Evolutionary conservation across 1,140 invertebrate genomes (phyloP), one percentile per base, ranked within the genome.

Genomic region (Helicoverpa zea): DNA sequence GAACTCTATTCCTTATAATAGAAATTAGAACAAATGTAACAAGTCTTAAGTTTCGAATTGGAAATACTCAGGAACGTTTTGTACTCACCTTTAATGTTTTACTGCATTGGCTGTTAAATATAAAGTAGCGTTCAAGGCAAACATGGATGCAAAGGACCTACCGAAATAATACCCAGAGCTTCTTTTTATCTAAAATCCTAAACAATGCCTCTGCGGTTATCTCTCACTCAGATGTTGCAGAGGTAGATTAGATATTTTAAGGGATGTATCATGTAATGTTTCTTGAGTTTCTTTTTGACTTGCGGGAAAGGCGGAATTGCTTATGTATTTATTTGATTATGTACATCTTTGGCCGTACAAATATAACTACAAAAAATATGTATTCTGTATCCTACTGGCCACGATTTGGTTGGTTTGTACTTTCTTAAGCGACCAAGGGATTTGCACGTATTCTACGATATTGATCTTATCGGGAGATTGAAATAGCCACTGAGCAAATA

Each of bases 11-110:
- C 64, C 68, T 81, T 16, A 70, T 74, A 77, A 80, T 61, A 61
- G 35, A 76, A 16, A 68, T 84, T 73, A 80, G 56, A 54, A 84
- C 18, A 82, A 84, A 82, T 84, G 77, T 70, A 81, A 81, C 68
- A 80, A 66, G 59, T 73, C 70, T 83, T 80, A 68, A 23, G 72
- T 47, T 61, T 51, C 47, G 73, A 80, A 80, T 81, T 80, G 63
- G 59, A 47, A 61, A 76, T 76, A 76, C 43, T 63, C 3, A 43
- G 43, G 29, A 81, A 52, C 52, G 59, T 72, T 72, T 66, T 58
- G 68, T 74, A 81, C 79, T 81, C 75, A 70, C 73, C 70, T 64
- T 14, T n/a, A 1, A 16, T 54, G 23, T 52, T 54, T 4, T 10
- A 18, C 64, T 68, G 43, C 63, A 49, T 54, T 18, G 7, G n/a